Percentiles rank a stretch among this genome's conserved stretches.
phyloP scores from a whole-genome alignment of 2,113 vertebrate species.

The Vulpes vulpes region DNA sequence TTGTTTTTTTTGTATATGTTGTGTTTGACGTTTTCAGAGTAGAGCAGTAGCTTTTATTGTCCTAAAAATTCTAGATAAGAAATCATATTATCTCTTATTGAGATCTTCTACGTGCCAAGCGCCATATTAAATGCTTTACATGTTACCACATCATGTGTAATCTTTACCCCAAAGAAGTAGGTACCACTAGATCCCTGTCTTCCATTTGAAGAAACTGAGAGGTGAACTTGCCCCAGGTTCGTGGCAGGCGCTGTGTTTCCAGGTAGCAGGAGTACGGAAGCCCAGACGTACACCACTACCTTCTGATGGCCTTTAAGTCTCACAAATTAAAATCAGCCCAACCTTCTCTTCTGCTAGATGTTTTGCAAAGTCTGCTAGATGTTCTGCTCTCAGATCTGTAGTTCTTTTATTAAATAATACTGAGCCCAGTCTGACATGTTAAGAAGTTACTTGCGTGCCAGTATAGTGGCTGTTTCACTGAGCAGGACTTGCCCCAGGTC shows the following conservation, averaged over 20 bases:
- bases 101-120: not conserved
- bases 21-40: not conserved
- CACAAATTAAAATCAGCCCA: not conserved
- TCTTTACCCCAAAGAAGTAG: not conserved
- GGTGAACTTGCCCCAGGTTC: not conserved
- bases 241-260: not conserved
- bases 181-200: not conserved
- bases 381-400: not conserved
- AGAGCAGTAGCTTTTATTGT: not conserved
- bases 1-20: not conserved
- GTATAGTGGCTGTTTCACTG: not conserved
- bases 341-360: not conserved
- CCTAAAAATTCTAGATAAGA: not conserved
- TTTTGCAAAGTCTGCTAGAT: not conserved
- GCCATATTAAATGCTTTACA: not conserved
- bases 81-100: not conserved
- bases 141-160: not conserved
- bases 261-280: not conserved
- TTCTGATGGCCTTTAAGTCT: not conserved
- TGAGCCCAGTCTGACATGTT: not conserved
- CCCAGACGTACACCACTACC: not conserved
- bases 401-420: not conserved
- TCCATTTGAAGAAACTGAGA: not conserved
- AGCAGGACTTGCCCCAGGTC: not conserved
- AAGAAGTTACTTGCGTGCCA: not conserved